These are phyloP conservation scores for Eleginops maclovinus DNA, from an alignment of 2,113 vertebrate genomes.

Conservation along the genomic window DNA sequence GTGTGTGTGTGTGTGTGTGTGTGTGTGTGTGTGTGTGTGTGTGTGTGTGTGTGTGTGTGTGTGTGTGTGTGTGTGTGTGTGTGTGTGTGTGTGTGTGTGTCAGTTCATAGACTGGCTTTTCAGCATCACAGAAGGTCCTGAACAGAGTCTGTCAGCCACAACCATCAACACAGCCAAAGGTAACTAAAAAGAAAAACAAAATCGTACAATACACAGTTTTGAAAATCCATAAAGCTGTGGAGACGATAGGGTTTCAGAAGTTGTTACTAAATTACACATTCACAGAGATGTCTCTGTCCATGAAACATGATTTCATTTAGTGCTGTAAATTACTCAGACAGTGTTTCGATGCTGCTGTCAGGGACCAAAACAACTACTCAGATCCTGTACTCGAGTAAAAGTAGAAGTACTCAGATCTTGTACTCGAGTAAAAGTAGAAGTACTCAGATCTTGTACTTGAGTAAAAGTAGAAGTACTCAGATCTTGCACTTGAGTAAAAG, in stretches of 20 bases:
- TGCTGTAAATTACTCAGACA: neutral
- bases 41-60: no score
- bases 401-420: no score
- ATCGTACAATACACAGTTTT: neutral
- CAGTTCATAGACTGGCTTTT: conserved; percentile 97
- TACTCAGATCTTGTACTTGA: no score
- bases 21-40: no score
- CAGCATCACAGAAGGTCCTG: conserved; percentile 86
- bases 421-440: no score
- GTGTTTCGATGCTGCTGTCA: neutral
- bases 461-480: no score
- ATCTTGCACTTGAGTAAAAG: no score
- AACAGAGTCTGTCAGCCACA: conserved; percentile 81
- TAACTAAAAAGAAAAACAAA: conserved; percentile 55
- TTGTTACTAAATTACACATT: no score
- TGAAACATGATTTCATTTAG: neutral
- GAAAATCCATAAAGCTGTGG: neutral
- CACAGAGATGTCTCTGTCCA: neutral
- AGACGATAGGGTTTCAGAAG: no score
- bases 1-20: conserved; percentile 36
- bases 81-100: conserved; percentile 46
- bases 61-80: no score
- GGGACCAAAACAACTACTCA: no score
- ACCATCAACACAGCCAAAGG: conserved; percentile 87
- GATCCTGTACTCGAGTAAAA: no score